Conservation (phyloP, 1,140 invertebrate genomes). For the Pseudomyrmex gracilis region DNA sequence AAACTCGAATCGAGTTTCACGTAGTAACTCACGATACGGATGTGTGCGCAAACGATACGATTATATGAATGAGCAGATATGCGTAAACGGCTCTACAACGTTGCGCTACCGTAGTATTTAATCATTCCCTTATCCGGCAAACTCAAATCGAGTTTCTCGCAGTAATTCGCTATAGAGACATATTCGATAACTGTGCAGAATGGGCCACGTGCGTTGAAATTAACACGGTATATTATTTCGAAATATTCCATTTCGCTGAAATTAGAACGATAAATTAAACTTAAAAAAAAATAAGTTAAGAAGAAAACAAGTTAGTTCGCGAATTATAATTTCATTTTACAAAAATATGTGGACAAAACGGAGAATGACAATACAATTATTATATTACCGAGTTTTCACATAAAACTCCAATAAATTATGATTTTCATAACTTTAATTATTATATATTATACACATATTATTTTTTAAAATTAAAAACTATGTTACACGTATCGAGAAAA, state of each 20-base stretch:
- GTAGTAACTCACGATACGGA: conserved; percentile 51
- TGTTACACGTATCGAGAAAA: not conserved
- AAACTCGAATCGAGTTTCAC: conserved; percentile 51
- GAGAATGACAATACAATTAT: no score
- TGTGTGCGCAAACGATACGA: conserved; percentile 53
- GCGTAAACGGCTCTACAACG: conserved; percentile 49
- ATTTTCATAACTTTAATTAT: no score
- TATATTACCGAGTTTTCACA: no score
- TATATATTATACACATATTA: no score
- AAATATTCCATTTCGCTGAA: not conserved
- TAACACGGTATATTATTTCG: conserved; percentile 42
- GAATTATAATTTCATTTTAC: no score
- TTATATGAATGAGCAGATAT: conserved; percentile 47
- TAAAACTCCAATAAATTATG: no score
- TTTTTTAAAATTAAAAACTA: no score
- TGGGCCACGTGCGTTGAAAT: conserved; percentile 39
- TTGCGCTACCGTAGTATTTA: conserved; percentile 51
- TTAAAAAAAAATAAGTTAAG: not conserved
- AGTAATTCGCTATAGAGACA: conserved; percentile 60
- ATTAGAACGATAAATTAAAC: conserved; percentile 2
- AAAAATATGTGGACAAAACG: no score
- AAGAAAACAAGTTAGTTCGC: not conserved
- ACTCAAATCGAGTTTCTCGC: conserved; percentile 60
- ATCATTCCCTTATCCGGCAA: conserved; percentile 59
- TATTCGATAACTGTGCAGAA: conserved; percentile 53